These are phyloP conservation scores for Lysiphlebus fabarum DNA, from an alignment of 1,140 invertebrate species.

Conservation along the genomic window DNA sequence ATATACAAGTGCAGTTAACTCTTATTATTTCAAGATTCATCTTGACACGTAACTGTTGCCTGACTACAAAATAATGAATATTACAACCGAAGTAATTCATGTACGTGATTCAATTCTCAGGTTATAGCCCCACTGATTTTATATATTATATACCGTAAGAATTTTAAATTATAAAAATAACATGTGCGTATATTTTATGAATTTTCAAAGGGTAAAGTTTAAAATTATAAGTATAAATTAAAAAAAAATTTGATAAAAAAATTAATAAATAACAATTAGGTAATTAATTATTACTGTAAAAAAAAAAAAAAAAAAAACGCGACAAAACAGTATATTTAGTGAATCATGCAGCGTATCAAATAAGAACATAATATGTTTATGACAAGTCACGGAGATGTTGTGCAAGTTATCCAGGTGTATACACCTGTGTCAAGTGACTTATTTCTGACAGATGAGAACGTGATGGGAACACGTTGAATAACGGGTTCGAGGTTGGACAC, in stretches of 20 bases:
- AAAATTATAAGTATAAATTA: too few species aligned
- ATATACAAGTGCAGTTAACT: conserved; percentile 13
- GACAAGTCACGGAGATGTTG: conserved; percentile 14
- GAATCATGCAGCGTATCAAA: conserved; percentile 10
- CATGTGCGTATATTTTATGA: not conserved
- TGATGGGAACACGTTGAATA: conserved; percentile 37
- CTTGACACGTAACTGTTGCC: conserved; percentile 10
- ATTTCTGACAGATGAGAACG: conserved; percentile 32
- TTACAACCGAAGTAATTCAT: conserved; percentile 16
- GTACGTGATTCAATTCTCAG: conserved; percentile 16
- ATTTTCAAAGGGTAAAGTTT: conserved; percentile 4
- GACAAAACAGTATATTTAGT: conserved; percentile 1
- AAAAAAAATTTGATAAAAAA: too few species aligned
- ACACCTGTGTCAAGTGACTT: conserved; percentile 11
- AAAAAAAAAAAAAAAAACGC: not conserved
- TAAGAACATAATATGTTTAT: conserved; percentile 16
- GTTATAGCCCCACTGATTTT: not conserved
- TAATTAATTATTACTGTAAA: not conserved
- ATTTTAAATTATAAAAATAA: conserved; percentile 6
- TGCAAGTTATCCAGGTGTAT: conserved; percentile 3
- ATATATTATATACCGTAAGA: not conserved
- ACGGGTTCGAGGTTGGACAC: conserved; percentile 27
- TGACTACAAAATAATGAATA: not conserved
- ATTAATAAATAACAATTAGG: too few species aligned
- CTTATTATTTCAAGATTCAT: conserved; percentile 13